Evolutionary conservation across 2,797 vertebrate species (phyloP), one percentile per base, ranked within the genome.

Genomic region (Dermochelys coriacea): DNA sequence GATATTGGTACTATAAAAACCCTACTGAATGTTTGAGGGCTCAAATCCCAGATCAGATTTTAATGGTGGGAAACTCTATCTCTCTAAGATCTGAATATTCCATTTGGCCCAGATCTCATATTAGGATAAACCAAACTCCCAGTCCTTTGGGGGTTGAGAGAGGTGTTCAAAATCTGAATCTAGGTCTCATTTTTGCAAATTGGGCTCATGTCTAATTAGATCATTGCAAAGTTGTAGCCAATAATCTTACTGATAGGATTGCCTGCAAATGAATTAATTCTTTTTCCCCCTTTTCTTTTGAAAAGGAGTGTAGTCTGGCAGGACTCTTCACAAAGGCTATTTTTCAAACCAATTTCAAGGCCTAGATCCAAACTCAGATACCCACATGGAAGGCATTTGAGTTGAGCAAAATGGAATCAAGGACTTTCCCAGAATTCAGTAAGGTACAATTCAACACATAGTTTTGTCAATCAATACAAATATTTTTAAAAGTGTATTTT

Each of bases 21-120:
- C 59, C 0, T 0, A 12, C 16, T 25, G 0, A 83, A 6, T 29
- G 59, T 55, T 54, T 52, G 7, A 57, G 21, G 68, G 34, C n/a
- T 68, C n/a, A 68, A 37, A 37, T 6, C 8, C 4, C 8, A 68
- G 64, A 19, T 71, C 6, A 21, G 29, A 55, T 5, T 14, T 85
- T 79, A 68, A 52, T 8, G 55, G 6, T 1, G 5, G 4, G 68
- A 31, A 14, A 34, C 12, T 59, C 19, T 86, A 15, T 64, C 84
- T 8, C 6, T 88, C 47, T 88, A 61, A 85, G 10, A 47, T 55
- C 37, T 88, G 8, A 85, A 55, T 71, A 6, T 64, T 55, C 2
- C 0, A 3, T 86, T 95, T 85, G 3, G 5, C 82, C 68, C 3
- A 3, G 55, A 45, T 82, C 84, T 83, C 16, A 21, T n/a, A n/a